A percentile compares a stretch with the other conserved stretches of the same genome.
These are phyloP conservation scores for Trichechus manatus DNA, from an alignment of 2,113 vertebrate genomes.

Conservation along the genomic window DNA sequence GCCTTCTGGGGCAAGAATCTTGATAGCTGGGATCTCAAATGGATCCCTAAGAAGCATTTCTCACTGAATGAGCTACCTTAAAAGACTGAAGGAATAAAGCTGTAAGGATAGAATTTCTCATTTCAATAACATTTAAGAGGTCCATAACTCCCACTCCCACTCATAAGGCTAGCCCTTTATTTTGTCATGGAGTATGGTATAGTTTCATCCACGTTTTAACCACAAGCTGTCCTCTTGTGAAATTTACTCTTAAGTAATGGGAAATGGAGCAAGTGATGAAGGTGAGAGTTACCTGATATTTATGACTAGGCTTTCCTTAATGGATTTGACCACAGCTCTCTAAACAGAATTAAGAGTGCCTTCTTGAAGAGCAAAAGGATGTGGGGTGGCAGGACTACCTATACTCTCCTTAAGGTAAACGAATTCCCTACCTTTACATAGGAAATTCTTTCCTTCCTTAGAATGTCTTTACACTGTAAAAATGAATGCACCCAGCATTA, in stretches of 20 bases:
- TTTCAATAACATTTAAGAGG: conserved; percentile 34
- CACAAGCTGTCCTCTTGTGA: conserved; percentile 42
- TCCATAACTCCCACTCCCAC: not conserved
- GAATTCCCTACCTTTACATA: not conserved
- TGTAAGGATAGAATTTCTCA: conserved; percentile 28
- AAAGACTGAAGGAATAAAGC: conserved; percentile 55
- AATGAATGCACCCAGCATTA: conserved; percentile 1
- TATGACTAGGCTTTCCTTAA: conserved; percentile 29
- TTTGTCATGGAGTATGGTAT: conserved; percentile 30
- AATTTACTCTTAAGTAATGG: conserved; percentile 43
- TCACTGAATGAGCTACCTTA: not conserved
- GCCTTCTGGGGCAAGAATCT: not conserved
- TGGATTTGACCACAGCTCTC: not conserved
- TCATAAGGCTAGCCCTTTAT: conserved; percentile 43
- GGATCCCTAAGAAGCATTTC: conserved; percentile 28
- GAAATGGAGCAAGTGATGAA: conserved; percentile 10
- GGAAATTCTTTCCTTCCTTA: not conserved
- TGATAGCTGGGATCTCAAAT: conserved; percentile 52
- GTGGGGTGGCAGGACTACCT: not conserved
- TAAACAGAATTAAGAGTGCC: conserved; percentile 22
- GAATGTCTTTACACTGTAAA: conserved; percentile 6
- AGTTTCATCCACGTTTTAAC: conserved; percentile 57
- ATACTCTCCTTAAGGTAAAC: not conserved
- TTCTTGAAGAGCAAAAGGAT: conserved; percentile 49
- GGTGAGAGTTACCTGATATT: not conserved